phyloP scores from a whole-genome alignment of 1,140 invertebrate genomes.

The Paramacrobiotus metropolitanus region DNA sequence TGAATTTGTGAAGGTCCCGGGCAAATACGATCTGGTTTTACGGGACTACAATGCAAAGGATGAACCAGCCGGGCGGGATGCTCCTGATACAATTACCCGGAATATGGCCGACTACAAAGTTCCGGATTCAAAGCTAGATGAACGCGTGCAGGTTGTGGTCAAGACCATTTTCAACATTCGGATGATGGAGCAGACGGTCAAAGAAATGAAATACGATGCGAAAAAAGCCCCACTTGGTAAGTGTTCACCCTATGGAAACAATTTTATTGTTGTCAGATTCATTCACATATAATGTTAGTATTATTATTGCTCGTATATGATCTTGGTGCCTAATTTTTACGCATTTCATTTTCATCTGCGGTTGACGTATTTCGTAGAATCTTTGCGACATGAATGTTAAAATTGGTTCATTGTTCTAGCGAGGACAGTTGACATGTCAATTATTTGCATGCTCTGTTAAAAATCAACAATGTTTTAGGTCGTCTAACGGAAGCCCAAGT shows the following conservation, averaged over 20 bases:
- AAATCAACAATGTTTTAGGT: conserved; percentile 88
- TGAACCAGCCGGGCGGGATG: conserved; percentile 7
- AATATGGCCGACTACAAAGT: conserved; percentile 17
- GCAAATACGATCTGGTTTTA: conserved; percentile 28
- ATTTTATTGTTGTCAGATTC: no score
- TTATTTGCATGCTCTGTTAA: conserved; percentile 15
- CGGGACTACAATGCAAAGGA: conserved; percentile 16
- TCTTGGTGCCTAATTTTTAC: no score
- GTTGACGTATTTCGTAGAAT: no score
- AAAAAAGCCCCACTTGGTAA: conserved; percentile 18
- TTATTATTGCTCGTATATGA: no score
- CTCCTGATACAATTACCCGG: conserved; percentile 21
- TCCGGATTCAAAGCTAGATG: conserved; percentile 38
- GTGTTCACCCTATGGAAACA: no score
- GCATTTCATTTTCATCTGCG: no score
- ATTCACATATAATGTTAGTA: no score
- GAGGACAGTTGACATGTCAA: background rate
- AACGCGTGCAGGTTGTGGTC: conserved; percentile 56
- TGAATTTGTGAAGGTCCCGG: conserved; percentile 51
- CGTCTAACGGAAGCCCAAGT: conserved; percentile 82
- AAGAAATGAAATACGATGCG: conserved; percentile 34
- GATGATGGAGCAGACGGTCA: conserved; percentile 67
- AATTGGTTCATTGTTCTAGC: conserved; percentile 3
- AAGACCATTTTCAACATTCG: conserved; percentile 70
- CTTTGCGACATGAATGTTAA: no score